A percentile compares a stretch with the other conserved stretches of the same genome.
Conservation (phyloP, 2,888 invertebrate genomes). For the Dryobotodes eremita region DNA sequence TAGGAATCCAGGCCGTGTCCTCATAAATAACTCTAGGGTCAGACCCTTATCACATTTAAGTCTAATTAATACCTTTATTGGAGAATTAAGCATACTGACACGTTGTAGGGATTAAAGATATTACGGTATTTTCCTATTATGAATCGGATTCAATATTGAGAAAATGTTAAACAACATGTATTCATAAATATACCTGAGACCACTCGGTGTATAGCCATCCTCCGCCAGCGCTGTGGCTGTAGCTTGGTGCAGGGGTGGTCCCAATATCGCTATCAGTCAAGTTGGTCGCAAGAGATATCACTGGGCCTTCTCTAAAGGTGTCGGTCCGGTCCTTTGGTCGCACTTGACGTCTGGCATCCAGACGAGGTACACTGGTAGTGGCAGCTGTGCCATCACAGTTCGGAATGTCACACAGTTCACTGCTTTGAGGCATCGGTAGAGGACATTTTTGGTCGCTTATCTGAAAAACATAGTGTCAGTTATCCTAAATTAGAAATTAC, state of each 20-base stretch:
- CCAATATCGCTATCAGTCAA: slow-evolving; percentile 79
- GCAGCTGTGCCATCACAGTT: slow-evolving; percentile 84
- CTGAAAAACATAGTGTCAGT: slow-evolving; percentile 69
- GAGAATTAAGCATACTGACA: slow-evolving; percentile 26
- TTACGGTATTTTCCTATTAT: slow-evolving; percentile 15
- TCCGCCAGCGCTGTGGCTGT: slow-evolving; percentile 82
- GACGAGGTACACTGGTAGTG: slow-evolving; percentile 77
- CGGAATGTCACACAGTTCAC: slow-evolving; percentile 84
- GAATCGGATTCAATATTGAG: slow-evolving; percentile 12
- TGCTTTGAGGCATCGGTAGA: slow-evolving; percentile 86
- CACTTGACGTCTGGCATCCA: slow-evolving; percentile 85
- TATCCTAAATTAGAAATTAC: not conserved
- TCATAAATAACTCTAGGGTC: slow-evolving; percentile 46
- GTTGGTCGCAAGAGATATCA: slow-evolving; percentile 82
- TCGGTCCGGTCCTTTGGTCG: slow-evolving; percentile 83
- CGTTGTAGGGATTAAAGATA: slow-evolving; percentile 33
- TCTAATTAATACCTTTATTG: slow-evolving; percentile 52
- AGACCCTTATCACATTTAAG: slow-evolving; percentile 49
- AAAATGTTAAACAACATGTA: not conserved
- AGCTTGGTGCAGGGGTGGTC: slow-evolving; percentile 78
- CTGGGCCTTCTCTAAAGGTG: slow-evolving; percentile 84
- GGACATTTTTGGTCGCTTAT: slow-evolving; percentile 89
- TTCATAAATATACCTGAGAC: slow-evolving; percentile 87
- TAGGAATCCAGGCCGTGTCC: slow-evolving; percentile 1
- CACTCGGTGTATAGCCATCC: slow-evolving; percentile 92